Conservation (phyloP, 2,888 invertebrate species). For the Melieria picta region DNA sequence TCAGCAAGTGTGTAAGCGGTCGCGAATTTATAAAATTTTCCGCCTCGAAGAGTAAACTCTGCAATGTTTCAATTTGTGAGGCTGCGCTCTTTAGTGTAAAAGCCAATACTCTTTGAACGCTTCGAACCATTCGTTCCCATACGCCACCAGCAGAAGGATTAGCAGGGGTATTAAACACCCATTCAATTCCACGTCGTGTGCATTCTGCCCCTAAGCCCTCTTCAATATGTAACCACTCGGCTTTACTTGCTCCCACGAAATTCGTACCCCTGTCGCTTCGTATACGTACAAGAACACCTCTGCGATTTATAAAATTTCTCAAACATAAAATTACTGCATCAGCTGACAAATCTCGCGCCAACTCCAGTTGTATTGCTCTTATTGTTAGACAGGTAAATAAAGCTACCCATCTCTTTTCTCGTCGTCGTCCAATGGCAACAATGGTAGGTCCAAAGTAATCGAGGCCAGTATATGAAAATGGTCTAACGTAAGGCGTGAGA, state of each 20-base stretch:
- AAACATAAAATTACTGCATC: constrained; percentile 37
- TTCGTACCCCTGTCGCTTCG: constrained; percentile 40
- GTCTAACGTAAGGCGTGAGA: constrained; percentile 9
- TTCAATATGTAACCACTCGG: constrained; percentile 17
- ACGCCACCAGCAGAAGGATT: too few species aligned
- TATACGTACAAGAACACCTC: constrained; percentile 37
- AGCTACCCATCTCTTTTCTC: constrained; percentile 22
- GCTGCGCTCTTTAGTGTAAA: too few species aligned
- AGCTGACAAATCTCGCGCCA: constrained; percentile 31
- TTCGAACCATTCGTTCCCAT: too few species aligned
- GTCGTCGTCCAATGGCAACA: constrained; percentile 12
- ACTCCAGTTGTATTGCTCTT: constrained; percentile 30
- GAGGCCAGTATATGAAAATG: constrained; percentile 11
- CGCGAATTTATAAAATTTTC: too few species aligned
- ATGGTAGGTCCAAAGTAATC: constrained; percentile 22
- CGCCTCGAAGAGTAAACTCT: too few species aligned
- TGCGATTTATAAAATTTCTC: constrained; percentile 36
- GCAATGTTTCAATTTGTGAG: too few species aligned
- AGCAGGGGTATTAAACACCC: constrained; percentile 35
- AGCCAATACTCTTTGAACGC: too few species aligned
- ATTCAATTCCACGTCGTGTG: constrained; percentile 28
- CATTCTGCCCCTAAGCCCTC: constrained; percentile 5
- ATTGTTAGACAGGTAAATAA: constrained; percentile 16
- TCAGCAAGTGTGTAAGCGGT: too few species aligned
- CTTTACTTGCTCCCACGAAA: constrained; percentile 35